A percentile compares a stretch with the other conserved stretches of the same genome.
Conservation (phyloP, 2,888 invertebrate genomes). For the Scaptomyza parva region DNA sequence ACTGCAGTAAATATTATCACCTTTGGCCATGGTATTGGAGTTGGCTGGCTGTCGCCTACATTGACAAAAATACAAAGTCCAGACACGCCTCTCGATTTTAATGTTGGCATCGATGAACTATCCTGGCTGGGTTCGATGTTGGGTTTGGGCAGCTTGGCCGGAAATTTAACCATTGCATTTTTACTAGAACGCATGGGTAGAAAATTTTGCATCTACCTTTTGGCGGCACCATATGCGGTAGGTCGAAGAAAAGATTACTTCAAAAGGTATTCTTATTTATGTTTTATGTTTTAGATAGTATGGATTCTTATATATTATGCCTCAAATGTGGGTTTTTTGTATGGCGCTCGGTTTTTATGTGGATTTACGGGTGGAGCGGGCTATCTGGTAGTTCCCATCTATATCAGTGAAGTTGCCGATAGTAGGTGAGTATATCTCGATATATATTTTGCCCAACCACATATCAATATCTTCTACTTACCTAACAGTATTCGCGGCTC, state of each 20-base stretch:
- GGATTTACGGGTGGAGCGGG: constrained; percentile 82
- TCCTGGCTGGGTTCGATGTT: constrained; percentile 83
- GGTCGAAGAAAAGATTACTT: constrained; percentile 11
- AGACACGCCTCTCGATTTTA: constrained; percentile 68
- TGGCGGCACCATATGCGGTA: constrained; percentile 80
- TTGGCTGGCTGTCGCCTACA: constrained; percentile 83
- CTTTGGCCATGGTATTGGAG: constrained; percentile 81
- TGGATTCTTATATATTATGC: constrained; percentile 81
- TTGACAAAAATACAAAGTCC: constrained; percentile 71
- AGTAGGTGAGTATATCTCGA: constrained; percentile 63
- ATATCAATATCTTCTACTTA: neutral
- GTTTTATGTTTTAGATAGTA: constrained; percentile 57
- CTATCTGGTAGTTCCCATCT: constrained; percentile 80
- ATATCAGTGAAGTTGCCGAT: constrained; percentile 82
- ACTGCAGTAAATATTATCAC: constrained; percentile 80
- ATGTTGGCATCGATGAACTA: constrained; percentile 64
- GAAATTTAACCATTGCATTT: constrained; percentile 77
- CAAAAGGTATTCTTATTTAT: neutral
- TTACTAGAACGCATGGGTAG: constrained; percentile 76
- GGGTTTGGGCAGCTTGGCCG: constrained; percentile 78
- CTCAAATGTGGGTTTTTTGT: constrained; percentile 73
- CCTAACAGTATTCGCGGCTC: constrained; percentile 81
- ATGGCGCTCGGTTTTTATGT: constrained; percentile 77
- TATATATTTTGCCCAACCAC: neutral
- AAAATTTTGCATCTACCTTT: constrained; percentile 73